Evolutionary conservation across 2,888 invertebrate species (phyloP), one percentile per base, ranked within the genome.

Genomic region (Dascillus cervinus): DNA sequence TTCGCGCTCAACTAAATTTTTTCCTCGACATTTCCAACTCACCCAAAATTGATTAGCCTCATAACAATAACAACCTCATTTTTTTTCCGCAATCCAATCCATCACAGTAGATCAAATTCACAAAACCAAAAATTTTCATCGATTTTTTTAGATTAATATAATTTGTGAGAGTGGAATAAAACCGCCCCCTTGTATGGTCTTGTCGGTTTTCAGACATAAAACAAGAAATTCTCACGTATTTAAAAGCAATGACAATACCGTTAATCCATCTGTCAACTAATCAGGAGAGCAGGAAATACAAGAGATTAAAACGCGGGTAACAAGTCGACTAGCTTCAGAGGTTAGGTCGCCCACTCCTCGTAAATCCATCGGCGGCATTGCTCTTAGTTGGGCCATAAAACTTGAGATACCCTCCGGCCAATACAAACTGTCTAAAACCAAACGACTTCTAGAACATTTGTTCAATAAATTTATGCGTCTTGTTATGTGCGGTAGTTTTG

Each of bases 351-450:
- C 41, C 38, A 42, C 41, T 31, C 26, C 22, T 17, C 27, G 32
- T 35, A 34, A 38, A 37, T 37, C 23, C 20, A 29, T 29, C 22
- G 20, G 25, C 29, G 13, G 30, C 30, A 25, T 35, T 32, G 23
- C 28, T 24, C 10, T 32, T 33, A 32, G 31, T 37, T 32, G 37
- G 32, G 25, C 39, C 39, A 42, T 39, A 42, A 42, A 42, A 34
- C 35, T 33, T 22, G 22, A 29, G 29, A 40, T 32, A 32, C 40
- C 40, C 32, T 21, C 19, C 32, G 32, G 38, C 35, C 12, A 13
- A 14, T 19, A 27, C 26, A 26, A 35, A 23, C 26, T 30, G 29
- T 31, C 22, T 26, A 35, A 35, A 35, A 26, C 13, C 14, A n/a
- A n/a, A n/a, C n/a, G 26, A 29, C 29, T 29, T 29, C 17, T 30